Conservation (phyloP, 2,797 vertebrate genomes). For the Percopsis omiscomaycus region DNA sequence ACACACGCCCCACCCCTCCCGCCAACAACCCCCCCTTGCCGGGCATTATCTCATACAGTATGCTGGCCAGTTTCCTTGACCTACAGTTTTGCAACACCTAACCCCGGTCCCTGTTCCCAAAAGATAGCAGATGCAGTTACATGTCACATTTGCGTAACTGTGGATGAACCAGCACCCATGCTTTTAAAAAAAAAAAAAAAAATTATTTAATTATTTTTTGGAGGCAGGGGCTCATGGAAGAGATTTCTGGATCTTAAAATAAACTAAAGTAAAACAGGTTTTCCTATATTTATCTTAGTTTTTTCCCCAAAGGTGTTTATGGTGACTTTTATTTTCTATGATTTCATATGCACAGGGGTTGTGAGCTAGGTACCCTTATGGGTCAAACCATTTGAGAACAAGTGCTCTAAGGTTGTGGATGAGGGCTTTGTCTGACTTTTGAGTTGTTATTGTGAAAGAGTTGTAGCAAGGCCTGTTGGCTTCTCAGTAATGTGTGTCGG, state of each 20-base stretch:
- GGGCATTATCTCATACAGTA: constrained; percentile 44
- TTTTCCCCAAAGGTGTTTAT: no score
- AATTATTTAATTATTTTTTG: neutral
- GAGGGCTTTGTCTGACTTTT: constrained; percentile 9
- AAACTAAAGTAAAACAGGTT: no score
- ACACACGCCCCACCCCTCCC: constrained; percentile 28
- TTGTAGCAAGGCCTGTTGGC: constrained; percentile 21
- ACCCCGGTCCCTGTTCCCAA: no score
- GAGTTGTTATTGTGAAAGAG: constrained; percentile 41
- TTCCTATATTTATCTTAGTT: no score
- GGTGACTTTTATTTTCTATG: no score
- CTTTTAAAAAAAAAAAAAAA: neutral
- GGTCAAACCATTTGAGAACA: no score
- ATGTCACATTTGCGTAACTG: constrained; percentile 39
- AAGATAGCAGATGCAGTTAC: constrained; percentile 40
- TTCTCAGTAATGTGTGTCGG: constrained; percentile 21
- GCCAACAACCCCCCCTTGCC: constrained; percentile 7
- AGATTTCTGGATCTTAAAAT: no score
- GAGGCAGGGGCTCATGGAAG: no score
- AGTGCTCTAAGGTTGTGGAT: constrained; percentile 16
- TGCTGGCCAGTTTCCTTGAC: constrained; percentile 32
- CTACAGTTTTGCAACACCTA: no score
- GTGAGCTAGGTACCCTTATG: no score
- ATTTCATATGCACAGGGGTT: no score
- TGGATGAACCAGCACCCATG: constrained; percentile 15